Percentiles rank a stretch among this genome's conserved stretches.
Evolutionary conservation across 2,888 invertebrate genomes (phyloP).

Genomic region (Timema cristinae): DNA sequence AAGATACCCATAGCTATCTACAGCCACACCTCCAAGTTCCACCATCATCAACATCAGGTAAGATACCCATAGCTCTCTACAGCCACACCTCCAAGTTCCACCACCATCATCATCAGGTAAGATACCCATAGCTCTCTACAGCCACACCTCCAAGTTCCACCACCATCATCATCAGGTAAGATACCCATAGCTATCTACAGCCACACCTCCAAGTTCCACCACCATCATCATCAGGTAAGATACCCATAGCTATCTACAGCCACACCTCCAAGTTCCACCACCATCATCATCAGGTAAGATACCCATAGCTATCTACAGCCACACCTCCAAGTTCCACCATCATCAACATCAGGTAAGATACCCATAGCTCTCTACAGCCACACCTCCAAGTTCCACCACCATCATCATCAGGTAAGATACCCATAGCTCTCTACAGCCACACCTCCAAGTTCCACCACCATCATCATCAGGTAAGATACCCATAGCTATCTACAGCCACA

Average conservation of each 20-base stretch:
- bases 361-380: slow-evolving; percentile 2
- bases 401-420: slow-evolving; percentile 57
- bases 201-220: slow-evolving; percentile 68
- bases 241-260: not conserved
- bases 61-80: not conserved
- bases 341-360: slow-evolving; percentile 61
- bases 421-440: slow-evolving; percentile 1
- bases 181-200: not conserved
- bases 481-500: slow-evolving; percentile 34
- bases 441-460: slow-evolving; percentile 78
- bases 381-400: slow-evolving; percentile 74
- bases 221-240: slow-evolving; percentile 64
- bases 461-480: slow-evolving; percentile 54
- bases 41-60: slow-evolving; percentile 71
- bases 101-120: slow-evolving; percentile 67
- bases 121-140: not conserved
- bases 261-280: slow-evolving; percentile 71
- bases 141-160: slow-evolving; percentile 65
- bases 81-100: slow-evolving; percentile 64
- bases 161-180: slow-evolving; percentile 67
- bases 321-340: slow-evolving; percentile 71
- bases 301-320: not conserved
- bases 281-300: slow-evolving; percentile 61
- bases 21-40: slow-evolving; percentile 61
- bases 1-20: slow-evolving; percentile 1